A percentile compares a stretch with the other conserved stretches of the same genome.
Evolutionary conservation across 2,888 invertebrate genomes (phyloP).

Genomic region (Cynaeus angustus): DNA sequence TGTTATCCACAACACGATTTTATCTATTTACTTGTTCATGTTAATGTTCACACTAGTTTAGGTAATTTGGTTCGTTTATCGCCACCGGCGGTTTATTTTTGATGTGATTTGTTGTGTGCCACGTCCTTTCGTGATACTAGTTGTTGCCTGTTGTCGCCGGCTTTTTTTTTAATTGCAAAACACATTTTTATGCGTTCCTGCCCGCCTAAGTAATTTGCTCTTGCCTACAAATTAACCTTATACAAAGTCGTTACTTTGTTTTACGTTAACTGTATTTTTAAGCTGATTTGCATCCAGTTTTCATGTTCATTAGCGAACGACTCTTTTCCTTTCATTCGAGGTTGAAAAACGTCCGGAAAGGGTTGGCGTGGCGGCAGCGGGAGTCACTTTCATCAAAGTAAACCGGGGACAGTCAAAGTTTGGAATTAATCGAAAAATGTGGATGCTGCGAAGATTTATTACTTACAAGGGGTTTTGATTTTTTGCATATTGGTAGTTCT

Average conservation of each 20-base stretch:
- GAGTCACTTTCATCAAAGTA: no score
- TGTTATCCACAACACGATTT: constrained; percentile 58
- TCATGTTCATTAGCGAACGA: constrained; percentile 31
- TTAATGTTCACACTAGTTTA: constrained; percentile 62
- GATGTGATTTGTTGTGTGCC: constrained; percentile 37
- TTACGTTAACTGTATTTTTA: constrained; percentile 38
- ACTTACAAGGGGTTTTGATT: no score
- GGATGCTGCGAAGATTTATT: no score
- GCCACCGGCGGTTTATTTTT: constrained; percentile 28
- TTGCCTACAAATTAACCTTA: constrained; percentile 43
- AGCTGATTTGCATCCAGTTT: constrained; percentile 39
- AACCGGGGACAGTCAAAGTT: no score
- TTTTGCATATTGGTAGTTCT: no score
- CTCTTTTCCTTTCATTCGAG: constrained; percentile 13
- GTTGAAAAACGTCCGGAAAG: constrained; percentile 2
- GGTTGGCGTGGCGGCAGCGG: background rate
- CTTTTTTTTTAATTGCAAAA: constrained; percentile 33
- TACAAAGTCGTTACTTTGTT: constrained; percentile 45
- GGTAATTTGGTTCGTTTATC: constrained; percentile 60
- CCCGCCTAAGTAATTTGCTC: constrained; percentile 40
- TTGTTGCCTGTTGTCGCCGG: constrained; percentile 16
- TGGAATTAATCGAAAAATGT: no score
- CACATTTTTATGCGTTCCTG: constrained; percentile 42
- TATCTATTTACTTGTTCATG: constrained; percentile 63
- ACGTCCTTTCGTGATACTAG: constrained; percentile 29